phyloP scores from a whole-genome alignment of 2,888 invertebrate genomes.

The Archaeoteleia sp. region DNA sequence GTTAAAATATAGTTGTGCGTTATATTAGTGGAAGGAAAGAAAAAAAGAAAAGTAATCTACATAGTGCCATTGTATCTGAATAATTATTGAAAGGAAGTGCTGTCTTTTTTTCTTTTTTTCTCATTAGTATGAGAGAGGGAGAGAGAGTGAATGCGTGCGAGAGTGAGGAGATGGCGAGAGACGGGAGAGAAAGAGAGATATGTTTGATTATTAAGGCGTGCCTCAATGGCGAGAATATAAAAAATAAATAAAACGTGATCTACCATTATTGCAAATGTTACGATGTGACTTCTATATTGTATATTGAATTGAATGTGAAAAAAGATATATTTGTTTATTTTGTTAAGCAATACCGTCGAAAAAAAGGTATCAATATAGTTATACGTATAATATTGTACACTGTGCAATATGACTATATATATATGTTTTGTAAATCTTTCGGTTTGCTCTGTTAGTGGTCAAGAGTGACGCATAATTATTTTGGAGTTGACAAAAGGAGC shows the following conservation, averaged over 20 bases:
- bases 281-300: conserved; percentile 42
- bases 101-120: conserved; percentile 57
- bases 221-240: not conserved
- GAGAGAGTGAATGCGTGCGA: conserved; percentile 18
- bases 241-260: conserved; percentile 26
- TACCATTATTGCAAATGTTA: conserved; percentile 36
- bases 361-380: not conserved
- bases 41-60: conserved; percentile 66
- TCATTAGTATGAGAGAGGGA: conserved; percentile 25
- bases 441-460: conserved; percentile 27
- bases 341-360: conserved; percentile 22
- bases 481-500: conserved; percentile 11
- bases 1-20: conserved; percentile 59
- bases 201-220: not conserved
- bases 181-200: conserved; percentile 14
- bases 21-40: conserved; percentile 56
- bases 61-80: conserved; percentile 73
- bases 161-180: not conserved
- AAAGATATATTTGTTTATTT: conserved; percentile 42
- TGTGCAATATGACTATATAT: not conserved
- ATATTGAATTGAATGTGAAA: conserved; percentile 37
- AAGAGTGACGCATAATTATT: conserved; percentile 24
- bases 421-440: conserved; percentile 34
- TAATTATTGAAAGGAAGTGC: conserved; percentile 63
- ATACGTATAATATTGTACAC: conserved; percentile 1